A percentile compares a stretch with the other conserved stretches of the same genome.
These are phyloP conservation scores for Perca flavescens DNA, from an alignment of 2,113 vertebrate genomes.

Conservation along the genomic window DNA sequence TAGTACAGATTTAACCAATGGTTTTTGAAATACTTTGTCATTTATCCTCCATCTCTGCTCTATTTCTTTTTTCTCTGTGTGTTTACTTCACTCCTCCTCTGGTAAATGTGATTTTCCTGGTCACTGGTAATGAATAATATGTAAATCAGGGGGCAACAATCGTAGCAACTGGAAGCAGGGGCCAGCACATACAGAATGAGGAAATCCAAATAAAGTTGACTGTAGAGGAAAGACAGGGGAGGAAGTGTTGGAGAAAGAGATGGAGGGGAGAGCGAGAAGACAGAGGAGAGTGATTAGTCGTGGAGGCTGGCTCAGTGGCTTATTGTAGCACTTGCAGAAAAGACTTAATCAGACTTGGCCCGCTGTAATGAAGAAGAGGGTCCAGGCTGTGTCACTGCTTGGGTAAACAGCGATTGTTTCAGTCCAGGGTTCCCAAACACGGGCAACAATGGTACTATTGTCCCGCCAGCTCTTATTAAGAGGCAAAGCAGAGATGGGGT, in stretches of 20 bases:
- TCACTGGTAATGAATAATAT: constrained; percentile 47
- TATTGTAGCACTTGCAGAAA: constrained; percentile 84
- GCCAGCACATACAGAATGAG: constrained; percentile 51
- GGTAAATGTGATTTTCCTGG: constrained; percentile 36
- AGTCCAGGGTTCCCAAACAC: constrained; percentile 83
- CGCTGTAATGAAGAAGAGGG: constrained; percentile 87
- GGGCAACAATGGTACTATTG: constrained; percentile 91
- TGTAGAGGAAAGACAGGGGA: constrained; percentile 46
- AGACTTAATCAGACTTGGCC: constrained; percentile 88
- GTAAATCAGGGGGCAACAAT: constrained; percentile 64
- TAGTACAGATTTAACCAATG: constrained; percentile 47
- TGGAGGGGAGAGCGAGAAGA: constrained; percentile 49
- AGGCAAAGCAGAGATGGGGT: constrained; percentile 68
- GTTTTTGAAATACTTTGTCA: constrained; percentile 48
- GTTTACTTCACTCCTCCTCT: constrained; percentile 11
- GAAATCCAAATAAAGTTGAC: constrained; percentile 64
- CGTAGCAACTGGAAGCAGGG: constrained; percentile 63
- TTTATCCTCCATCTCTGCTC: constrained; percentile 43
- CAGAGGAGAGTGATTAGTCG: constrained; percentile 57
- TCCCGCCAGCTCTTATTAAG: constrained; percentile 90
- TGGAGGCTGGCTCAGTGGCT: constrained; percentile 77
- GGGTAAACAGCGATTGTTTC: constrained; percentile 92
- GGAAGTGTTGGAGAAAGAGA: constrained; percentile 51
- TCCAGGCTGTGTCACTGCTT: constrained; percentile 84
- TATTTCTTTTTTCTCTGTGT: constrained; percentile 37